phyloP scores from a whole-genome alignment of 2,113 vertebrate species.

The Scalopus aquaticus region DNA sequence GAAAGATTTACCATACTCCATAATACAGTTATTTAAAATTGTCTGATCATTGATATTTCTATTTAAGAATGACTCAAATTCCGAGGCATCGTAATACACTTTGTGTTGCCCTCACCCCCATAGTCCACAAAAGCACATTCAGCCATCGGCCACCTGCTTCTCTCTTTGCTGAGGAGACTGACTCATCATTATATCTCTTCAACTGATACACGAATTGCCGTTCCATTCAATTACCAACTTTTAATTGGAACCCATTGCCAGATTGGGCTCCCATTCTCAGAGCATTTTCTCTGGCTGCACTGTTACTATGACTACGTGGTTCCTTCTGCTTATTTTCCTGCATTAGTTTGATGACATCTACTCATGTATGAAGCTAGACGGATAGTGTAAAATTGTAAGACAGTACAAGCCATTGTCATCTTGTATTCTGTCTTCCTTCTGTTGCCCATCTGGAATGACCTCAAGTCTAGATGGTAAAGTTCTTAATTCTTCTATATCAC shows the following conservation, averaged over 20 bases:
- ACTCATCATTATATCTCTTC: conserved; percentile 48
- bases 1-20: neutral
- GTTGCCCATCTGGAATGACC: neutral
- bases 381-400: neutral
- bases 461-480: conserved; percentile 18
- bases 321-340: conserved; percentile 18
- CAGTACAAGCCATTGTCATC: neutral
- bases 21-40: neutral
- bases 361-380: conserved; percentile 1
- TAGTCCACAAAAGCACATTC: neutral
- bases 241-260: conserved; percentile 68
- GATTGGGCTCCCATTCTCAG: conserved; percentile 32
- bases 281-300: conserved; percentile 22
- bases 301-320: conserved; percentile 51
- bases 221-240: conserved; percentile 66
- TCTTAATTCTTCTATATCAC: conserved; percentile 13
- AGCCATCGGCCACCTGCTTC: neutral
- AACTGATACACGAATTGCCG: conserved; percentile 34
- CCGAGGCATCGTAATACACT: neutral
- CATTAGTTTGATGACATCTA: conserved; percentile 6
- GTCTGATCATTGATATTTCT: conserved; percentile 4
- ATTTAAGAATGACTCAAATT: conserved; percentile 16
- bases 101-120: neutral
- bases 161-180: neutral
- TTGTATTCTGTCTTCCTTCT: neutral